These are phyloP conservation scores for Caranx melampygus DNA, from an alignment of 2,113 vertebrate genomes.

Conservation along the genomic window DNA sequence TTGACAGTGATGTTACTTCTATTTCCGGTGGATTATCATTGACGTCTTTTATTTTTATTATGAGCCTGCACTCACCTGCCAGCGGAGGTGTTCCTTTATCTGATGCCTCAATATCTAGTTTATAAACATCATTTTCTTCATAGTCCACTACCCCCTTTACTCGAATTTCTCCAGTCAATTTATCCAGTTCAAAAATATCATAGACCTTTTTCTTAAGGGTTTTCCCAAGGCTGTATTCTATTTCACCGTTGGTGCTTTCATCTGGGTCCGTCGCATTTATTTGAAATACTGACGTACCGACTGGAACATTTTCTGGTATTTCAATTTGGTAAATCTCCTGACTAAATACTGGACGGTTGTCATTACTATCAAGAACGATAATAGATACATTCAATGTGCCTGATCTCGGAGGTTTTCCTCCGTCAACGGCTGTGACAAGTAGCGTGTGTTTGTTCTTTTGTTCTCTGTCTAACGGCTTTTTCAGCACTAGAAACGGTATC, in stretches of 20 bases:
- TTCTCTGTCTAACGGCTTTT: constrained; percentile 73
- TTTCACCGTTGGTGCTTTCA: constrained; percentile 34
- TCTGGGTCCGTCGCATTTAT: constrained; percentile 55
- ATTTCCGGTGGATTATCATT: constrained; percentile 86
- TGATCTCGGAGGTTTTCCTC: constrained; percentile 62
- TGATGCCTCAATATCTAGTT: constrained; percentile 67
- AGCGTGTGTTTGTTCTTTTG: constrained; percentile 28
- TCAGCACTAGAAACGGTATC: constrained; percentile 67
- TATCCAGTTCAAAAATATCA: constrained; percentile 47
- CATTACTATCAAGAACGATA: constrained; percentile 72
- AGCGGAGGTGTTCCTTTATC: constrained; percentile 68
- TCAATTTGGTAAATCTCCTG: constrained; percentile 55
- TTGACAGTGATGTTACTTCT: constrained; percentile 75
- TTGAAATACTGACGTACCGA: constrained; percentile 34
- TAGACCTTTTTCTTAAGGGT: constrained; percentile 14
- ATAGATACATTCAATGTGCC: constrained; percentile 65
- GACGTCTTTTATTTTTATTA: constrained; percentile 82
- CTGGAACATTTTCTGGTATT: constrained; percentile 46
- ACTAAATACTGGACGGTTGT: constrained; percentile 72
- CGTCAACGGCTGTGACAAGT: constrained; percentile 66
- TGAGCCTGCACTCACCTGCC: constrained; percentile 65
- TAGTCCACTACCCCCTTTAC: constrained; percentile 42
- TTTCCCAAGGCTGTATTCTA: constrained; percentile 65
- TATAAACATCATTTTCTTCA: constrained; percentile 60
- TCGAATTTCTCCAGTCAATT: constrained; percentile 41